Conservation (phyloP, 2,888 invertebrate genomes). For the Endotricha flammealis region DNA sequence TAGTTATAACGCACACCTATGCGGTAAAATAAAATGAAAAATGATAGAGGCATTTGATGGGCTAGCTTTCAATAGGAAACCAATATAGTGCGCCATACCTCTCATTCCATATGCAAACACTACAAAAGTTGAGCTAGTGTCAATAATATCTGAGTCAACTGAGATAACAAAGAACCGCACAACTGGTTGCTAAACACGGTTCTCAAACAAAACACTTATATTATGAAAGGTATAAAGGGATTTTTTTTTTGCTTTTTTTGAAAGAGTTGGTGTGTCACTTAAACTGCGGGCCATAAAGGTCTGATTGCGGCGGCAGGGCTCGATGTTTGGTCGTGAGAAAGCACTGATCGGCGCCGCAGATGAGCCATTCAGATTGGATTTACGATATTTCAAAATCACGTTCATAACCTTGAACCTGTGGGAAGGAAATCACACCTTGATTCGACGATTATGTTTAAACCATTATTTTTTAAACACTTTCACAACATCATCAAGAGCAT, state of each 20-base stretch:
- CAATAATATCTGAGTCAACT: slow-evolving; percentile 62
- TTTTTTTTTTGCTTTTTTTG: slow-evolving; percentile 28
- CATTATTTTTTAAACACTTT: too few species aligned
- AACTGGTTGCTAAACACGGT: slow-evolving; percentile 62
- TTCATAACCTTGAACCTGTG: slow-evolving; percentile 66
- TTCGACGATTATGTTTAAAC: slow-evolving; percentile 33
- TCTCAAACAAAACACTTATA: slow-evolving; percentile 58
- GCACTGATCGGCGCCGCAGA: slow-evolving; percentile 49
- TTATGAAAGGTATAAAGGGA: slow-evolving; percentile 40
- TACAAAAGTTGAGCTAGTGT: slow-evolving; percentile 34
- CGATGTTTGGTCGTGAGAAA: slow-evolving; percentile 57
- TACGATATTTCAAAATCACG: slow-evolving; percentile 71
- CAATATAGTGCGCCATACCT: slow-evolving; percentile 26
- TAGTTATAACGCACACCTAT: too few species aligned
- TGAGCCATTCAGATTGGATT: slow-evolving; percentile 63
- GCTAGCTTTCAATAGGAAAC: slow-evolving; percentile 24
- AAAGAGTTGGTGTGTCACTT: slow-evolving; percentile 32
- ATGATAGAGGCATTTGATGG: too few species aligned
- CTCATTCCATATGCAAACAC: slow-evolving; percentile 33
- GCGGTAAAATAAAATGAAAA: too few species aligned
- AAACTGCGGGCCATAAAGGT: slow-evolving; percentile 22
- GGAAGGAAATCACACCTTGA: slow-evolving; percentile 58
- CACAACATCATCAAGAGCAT: slow-evolving; percentile 2
- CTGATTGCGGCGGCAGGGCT: slow-evolving; percentile 20
- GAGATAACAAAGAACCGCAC: slow-evolving; percentile 66